These are phyloP conservation scores for Papilio dardanus DNA, from an alignment of 1,140 invertebrate genomes.

Conservation along the genomic window DNA sequence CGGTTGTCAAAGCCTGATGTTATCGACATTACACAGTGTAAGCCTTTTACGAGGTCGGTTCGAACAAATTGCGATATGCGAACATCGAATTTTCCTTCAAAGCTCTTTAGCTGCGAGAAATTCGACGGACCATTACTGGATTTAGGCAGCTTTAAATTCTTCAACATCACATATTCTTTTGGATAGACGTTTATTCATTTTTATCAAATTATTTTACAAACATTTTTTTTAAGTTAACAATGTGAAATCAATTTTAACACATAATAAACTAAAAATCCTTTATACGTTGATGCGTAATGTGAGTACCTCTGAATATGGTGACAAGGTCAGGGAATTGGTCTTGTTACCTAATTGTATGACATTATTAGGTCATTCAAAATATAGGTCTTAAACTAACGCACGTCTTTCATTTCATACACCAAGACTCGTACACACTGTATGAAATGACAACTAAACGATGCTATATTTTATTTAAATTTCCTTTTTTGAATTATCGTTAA, in stretches of 20 bases:
- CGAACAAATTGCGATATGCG: constrained; percentile 9
- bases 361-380: too few species aligned
- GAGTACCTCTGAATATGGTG: too few species aligned
- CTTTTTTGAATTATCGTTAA: too few species aligned
- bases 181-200: background rate
- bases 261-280: too few species aligned
- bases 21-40: background rate
- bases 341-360: too few species aligned
- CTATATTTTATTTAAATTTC: too few species aligned
- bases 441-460: too few species aligned
- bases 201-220: background rate
- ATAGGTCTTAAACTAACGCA: too few species aligned
- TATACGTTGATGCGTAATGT: too few species aligned
- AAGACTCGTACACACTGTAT: too few species aligned
- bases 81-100: constrained; percentile 2
- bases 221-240: background rate
- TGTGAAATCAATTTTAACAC: background rate
- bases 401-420: too few species aligned
- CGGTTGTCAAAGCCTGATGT: constrained; percentile 1
- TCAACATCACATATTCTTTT: background rate
- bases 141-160: constrained; percentile 12
- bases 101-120: constrained; percentile 14
- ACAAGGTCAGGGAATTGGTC: too few species aligned
- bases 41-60: constrained; percentile 14
- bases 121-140: background rate